Conservation (phyloP, 2,797 vertebrate species). For the Fistularia commersonii region DNA sequence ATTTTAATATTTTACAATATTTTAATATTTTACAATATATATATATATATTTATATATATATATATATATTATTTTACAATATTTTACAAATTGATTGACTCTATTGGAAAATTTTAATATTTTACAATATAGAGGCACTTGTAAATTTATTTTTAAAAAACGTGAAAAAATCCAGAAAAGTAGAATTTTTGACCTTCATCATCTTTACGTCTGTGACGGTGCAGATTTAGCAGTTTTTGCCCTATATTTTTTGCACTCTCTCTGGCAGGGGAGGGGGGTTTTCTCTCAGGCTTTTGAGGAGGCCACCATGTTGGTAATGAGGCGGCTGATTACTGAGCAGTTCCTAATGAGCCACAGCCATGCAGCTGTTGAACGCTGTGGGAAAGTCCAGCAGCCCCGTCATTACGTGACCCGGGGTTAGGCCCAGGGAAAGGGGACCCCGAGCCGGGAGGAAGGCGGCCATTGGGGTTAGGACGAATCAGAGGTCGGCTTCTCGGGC, state of each 20-base stretch:
- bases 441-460: slow-evolving; percentile 31
- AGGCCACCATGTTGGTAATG: slow-evolving; percentile 57
- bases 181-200: no score
- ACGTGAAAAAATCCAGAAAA: no score
- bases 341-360: slow-evolving; percentile 56
- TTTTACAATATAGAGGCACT: no score
- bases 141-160: no score
- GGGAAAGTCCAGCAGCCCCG: slow-evolving; percentile 61
- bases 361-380: slow-evolving; percentile 70
- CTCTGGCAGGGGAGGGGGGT: slow-evolving; percentile 7
- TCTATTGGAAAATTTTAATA: no score
- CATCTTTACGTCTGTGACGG: no score
- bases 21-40: no score
- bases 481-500: slow-evolving; percentile 24
- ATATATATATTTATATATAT: no score
- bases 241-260: slow-evolving; percentile 20
- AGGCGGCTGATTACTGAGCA: slow-evolving; percentile 66
- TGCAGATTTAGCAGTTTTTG: no score
- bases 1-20: no score
- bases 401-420: slow-evolving; percentile 63
- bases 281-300: slow-evolving; percentile 33
- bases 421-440: slow-evolving; percentile 40
- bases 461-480: slow-evolving; percentile 16
- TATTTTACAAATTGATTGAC: no score
- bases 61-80: no score